Evolutionary conservation across 2,797 vertebrate species (phyloP), one percentile per base, ranked within the genome.

Genomic region (Chelon labrosus): DNA sequence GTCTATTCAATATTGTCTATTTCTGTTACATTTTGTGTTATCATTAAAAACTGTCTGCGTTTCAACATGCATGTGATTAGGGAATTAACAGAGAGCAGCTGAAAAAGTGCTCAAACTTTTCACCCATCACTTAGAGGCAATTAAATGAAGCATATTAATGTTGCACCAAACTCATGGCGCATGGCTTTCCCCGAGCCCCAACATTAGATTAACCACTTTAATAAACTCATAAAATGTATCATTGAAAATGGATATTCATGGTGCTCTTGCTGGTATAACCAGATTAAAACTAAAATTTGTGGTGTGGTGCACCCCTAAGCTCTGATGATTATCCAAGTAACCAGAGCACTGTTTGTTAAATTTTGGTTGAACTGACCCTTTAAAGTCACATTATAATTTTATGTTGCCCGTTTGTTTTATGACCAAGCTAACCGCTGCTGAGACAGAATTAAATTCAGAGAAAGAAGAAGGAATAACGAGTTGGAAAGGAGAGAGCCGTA

Each of bases 391-490:
- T 37, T 46, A 16, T 13, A 35, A 55, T n/a, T 16, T 14, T 11
- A 16, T 53, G 37, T 25, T 58, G 22, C 22, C 22, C 22, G 22
- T 22, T 22, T 22, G 16, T 52, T 64, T 60, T 35, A 22, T 66
- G 12, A 70, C 37, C 7, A 44, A 55, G 8, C 5, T 42, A 16
- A 39, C 27, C 38, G 37, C 27, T 42, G 41, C 54, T 61, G 25
- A 70, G 56, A 65, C 35, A 66, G 12, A 65, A 55, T 51, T 44
- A 64, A 37, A 73, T 12, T 22, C 52, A 62, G 1, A 22, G 27
- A 14, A 14, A 42, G 41, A 14, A 58, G 25, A 65, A 5, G 44
- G 31, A 53, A 55, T 75, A 77, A 74, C 71, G 70, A 66, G 56
- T 47, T 57, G 47, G 20, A 54, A 27, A 65, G 50, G 55, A 68